Conservation (phyloP, 2,113 vertebrate species). For the Axis porcinus region DNA sequence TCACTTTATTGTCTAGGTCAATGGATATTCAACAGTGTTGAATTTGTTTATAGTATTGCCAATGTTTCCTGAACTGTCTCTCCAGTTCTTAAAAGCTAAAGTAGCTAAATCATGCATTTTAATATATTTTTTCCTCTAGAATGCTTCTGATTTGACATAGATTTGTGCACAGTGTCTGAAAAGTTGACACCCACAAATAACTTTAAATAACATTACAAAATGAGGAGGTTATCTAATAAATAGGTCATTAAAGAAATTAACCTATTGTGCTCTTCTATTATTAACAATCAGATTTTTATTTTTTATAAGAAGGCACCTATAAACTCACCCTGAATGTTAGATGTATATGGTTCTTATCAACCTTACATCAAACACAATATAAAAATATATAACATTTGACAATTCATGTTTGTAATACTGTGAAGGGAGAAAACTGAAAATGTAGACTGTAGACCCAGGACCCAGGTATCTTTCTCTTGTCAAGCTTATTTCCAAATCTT, state of each 20-base stretch:
- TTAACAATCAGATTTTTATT: background rate
- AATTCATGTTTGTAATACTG: background rate
- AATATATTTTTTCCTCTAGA: background rate
- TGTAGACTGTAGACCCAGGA: background rate
- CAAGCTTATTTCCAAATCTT: background rate
- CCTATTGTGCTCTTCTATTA: background rate
- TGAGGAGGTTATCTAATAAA: background rate
- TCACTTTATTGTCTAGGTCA: background rate
- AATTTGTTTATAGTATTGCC: background rate
- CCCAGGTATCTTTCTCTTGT: background rate
- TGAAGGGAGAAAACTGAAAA: background rate
- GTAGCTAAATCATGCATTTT: background rate
- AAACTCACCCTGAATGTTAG: background rate
- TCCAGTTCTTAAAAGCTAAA: background rate
- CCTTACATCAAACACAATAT: background rate
- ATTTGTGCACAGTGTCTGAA: background rate
- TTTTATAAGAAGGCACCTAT: background rate
- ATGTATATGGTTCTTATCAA: background rate
- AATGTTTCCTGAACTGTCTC: background rate
- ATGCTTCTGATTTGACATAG: background rate
- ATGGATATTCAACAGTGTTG: background rate
- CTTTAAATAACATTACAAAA: background rate
- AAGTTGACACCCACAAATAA: background rate
- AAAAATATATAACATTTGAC: background rate
- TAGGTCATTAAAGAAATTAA: background rate